Conservation (phyloP, 2,113 vertebrate species). For the Dicerorhinus sumatrensis region DNA sequence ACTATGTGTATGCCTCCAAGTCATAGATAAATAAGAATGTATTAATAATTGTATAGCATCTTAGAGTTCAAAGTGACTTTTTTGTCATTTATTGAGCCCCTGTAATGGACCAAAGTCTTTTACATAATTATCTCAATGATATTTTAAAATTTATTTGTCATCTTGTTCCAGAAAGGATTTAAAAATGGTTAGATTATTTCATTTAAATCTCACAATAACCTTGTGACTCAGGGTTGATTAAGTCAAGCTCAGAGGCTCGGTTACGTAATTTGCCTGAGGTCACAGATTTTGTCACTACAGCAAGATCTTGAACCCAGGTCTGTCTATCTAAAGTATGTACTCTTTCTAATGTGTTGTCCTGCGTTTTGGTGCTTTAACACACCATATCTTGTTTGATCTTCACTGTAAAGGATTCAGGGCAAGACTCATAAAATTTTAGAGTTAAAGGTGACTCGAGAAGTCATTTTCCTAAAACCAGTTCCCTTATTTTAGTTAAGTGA, state of each 20-base stretch:
- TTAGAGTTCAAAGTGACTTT: not conserved
- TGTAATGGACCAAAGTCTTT: not conserved
- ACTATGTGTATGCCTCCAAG: not conserved
- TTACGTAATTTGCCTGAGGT: slow-evolving; percentile 31
- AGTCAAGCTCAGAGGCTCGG: not conserved
- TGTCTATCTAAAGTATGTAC: not conserved
- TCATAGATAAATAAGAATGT: slow-evolving; percentile 1
- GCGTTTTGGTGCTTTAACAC: not conserved
- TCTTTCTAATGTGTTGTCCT: not conserved
- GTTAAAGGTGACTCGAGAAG: not conserved
- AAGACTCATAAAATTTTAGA: slow-evolving; percentile 24
- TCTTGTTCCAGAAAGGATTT: slow-evolving; percentile 49
- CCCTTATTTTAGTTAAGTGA: not conserved
- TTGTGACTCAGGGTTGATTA: not conserved
- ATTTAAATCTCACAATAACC: slow-evolving; percentile 35
- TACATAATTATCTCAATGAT: not conserved
- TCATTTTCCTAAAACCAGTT: not conserved
- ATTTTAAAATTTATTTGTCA: slow-evolving; percentile 16
- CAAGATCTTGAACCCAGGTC: not conserved
- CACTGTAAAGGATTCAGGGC: not conserved
- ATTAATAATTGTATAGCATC: not conserved
- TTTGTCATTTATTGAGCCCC: not conserved
- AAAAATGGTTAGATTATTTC: not conserved
- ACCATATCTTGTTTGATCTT: not conserved
- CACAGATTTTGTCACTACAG: slow-evolving; percentile 46